Base-by-base conservation (phyloP, 2,113 vertebrate species). In the Megaptera novaeangliae region DNA sequence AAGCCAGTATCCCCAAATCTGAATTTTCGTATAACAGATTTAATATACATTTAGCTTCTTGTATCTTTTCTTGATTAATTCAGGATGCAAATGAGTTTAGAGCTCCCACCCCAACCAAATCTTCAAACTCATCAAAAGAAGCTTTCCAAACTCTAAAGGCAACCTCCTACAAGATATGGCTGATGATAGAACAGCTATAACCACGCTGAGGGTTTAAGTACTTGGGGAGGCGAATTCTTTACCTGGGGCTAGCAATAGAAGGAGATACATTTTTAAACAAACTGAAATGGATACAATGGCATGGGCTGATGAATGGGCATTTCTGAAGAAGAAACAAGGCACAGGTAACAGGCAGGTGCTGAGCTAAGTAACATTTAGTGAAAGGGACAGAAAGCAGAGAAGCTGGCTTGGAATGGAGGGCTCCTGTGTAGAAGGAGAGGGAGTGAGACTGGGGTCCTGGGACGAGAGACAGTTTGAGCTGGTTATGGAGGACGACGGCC, bases 41-140 rank as follows among this genome's bases (percentile, higher is more conserved):
- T 81, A 49, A 29, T 23, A 75, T 36, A 1, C 17, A 88, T 46
- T 78, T 29, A 72, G 57, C 7, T 94, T 92, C 46, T 14, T 88
- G 6, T 75, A 29, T 34, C 41, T 92, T 94, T 75, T 52, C 72
- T 72, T 20, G 36, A n/a, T 12, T 78, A 69, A 63, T 49, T 97
- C n/a, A 88, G 34, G 83, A 69, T 21, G 15, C 7, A 31, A 25
- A 12, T 44, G 81, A 85, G 41, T 83, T 46, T 25, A 91, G 39
- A 93, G 23, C 3, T 31, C 49, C 6, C n/a, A 88, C 10, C 13
- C 17, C 11, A 75, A 75, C 8, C 59, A 88, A 81, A 77, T 61
- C 52, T 64, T 88, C 12, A 64, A 7, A 34, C 3, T 86, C 27
- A n/a, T 61, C 21, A 17, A 41, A 91, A 93, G 57, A 57, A 84